phyloP scores from a whole-genome alignment of 2,797 vertebrate genomes.

The Hyperoplus immaculatus region DNA sequence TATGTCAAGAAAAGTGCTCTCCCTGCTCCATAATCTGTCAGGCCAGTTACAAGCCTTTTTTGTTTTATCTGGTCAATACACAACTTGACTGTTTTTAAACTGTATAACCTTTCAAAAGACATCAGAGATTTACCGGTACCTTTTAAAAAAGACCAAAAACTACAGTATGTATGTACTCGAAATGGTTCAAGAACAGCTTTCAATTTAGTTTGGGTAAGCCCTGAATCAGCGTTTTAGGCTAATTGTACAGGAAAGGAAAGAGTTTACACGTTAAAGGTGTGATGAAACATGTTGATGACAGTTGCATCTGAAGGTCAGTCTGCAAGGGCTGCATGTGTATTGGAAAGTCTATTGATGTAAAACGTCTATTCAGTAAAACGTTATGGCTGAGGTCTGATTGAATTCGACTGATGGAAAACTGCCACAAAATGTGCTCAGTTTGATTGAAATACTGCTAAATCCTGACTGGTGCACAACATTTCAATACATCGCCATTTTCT shows the following conservation, averaged over 20 bases:
- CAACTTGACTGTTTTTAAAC: not conserved
- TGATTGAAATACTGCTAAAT: not conserved
- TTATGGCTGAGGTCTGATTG: not conserved
- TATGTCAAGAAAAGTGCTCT: not conserved
- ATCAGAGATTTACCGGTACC: too few relatives aligned
- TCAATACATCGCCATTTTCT: not conserved
- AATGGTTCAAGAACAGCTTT: too few relatives aligned
- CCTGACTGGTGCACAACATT: not conserved
- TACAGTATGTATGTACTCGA: too few relatives aligned
- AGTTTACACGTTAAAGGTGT: not conserved
- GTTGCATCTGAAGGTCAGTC: slow-evolving; percentile 3
- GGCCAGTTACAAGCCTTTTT: not conserved
- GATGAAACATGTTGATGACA: not conserved
- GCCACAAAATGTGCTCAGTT: not conserved
- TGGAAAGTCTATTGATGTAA: not conserved
- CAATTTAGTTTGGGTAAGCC: too few relatives aligned
- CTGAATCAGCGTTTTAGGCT: too few relatives aligned
- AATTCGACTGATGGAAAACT: not conserved
- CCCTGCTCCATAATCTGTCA: not conserved
- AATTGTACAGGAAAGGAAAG: too few relatives aligned
- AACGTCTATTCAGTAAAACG: not conserved
- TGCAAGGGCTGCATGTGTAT: not conserved
- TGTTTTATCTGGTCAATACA: too few relatives aligned
- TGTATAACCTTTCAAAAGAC: too few relatives aligned
- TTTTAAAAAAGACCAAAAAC: too few relatives aligned